Conservation (phyloP, 2,113 vertebrate species). For the Polyodon spathula region DNA sequence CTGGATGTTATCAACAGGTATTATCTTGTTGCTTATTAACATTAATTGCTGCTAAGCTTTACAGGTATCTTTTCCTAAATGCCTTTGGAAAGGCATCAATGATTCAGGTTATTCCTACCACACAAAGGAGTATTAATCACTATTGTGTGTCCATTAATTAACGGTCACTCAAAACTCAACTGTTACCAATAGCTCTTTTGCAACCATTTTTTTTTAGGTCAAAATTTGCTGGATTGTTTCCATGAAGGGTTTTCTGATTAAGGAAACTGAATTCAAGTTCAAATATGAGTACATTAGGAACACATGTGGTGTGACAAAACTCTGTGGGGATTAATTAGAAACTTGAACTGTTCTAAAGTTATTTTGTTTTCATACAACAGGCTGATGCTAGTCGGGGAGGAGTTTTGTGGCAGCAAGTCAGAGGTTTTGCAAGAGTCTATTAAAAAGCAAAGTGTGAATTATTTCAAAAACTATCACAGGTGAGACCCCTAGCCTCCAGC, state of each 20-base stretch:
- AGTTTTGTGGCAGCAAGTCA: slow-evolving; percentile 94
- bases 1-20: slow-evolving; percentile 97
- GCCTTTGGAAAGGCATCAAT: slow-evolving; percentile 17
- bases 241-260: neutral
- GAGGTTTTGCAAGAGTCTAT: slow-evolving; percentile 96
- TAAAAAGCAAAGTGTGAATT: slow-evolving; percentile 92
- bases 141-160: slow-evolving; percentile 28
- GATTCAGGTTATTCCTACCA: slow-evolving; percentile 8
- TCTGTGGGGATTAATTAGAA: slow-evolving; percentile 17
- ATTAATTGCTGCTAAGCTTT: slow-evolving; percentile 25
- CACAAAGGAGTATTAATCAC: slow-evolving; percentile 2
- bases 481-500: slow-evolving; percentile 33
- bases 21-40: slow-evolving; percentile 19
- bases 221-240: neutral
- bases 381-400: slow-evolving; percentile 93
- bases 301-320: slow-evolving; percentile 13
- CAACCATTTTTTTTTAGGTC: slow-evolving; percentile 13
- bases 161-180: slow-evolving; percentile 22
- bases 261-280: slow-evolving; percentile 8
- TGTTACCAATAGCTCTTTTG: slow-evolving; percentile 3
- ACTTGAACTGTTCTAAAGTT: slow-evolving; percentile 16
- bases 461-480: slow-evolving; percentile 98
- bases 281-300: neutral
- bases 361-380: slow-evolving; percentile 43
- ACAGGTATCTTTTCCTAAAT: neutral